Evolutionary conservation across 2,113 vertebrate species (phyloP), one percentile per base, ranked within the genome.

Genomic region (Podiceps cristatus): DNA sequence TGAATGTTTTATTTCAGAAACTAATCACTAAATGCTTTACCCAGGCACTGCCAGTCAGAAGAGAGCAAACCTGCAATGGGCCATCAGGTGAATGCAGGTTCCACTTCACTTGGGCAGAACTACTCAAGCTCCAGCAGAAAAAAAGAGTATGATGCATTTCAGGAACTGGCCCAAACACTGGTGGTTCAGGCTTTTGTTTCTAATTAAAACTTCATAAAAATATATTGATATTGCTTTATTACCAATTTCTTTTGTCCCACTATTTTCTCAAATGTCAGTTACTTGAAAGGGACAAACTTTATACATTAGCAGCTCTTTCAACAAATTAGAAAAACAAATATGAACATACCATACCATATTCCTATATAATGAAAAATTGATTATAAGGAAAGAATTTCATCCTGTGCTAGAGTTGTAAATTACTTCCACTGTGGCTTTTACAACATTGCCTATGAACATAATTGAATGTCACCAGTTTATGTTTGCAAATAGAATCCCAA

Each of bases 401-500:
- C 96, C 87, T 95, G 97, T 85, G 95, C 88, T 91, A 92, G 86
- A 78, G 94, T 95, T 98, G 94, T 94, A 98, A 98, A 98, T 98
- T 98, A 97, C 97, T 98, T 98, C 97, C 98, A 98, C 96, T 88
- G 97, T 98, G 97, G 97, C 78, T 98, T 98, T 98, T 97, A 98
- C 97, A 98, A 94, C 96, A 96, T 59, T 96, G 94, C 96, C 95
- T 98, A 96, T 93, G 96, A 98, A 98, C 96, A 88, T 98, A 98
- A 98, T 98, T 98, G 98, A 98, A 98, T 98, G 98, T 97, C 98
- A 98, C 97, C 93, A 92, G 67, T 98, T 98, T 97, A 96, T 96
- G 96, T 97, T 98, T 98, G 97, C 97, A 98, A 97, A 98, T 98
- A 97, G 96, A 97, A 91, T 98, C 98, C 94, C 97, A 94, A 80